A percentile compares a stretch with the other conserved stretches of the same genome.
Conservation (phyloP, 92 coral and sea anemone species). For the Plumapathes pennacea region DNA sequence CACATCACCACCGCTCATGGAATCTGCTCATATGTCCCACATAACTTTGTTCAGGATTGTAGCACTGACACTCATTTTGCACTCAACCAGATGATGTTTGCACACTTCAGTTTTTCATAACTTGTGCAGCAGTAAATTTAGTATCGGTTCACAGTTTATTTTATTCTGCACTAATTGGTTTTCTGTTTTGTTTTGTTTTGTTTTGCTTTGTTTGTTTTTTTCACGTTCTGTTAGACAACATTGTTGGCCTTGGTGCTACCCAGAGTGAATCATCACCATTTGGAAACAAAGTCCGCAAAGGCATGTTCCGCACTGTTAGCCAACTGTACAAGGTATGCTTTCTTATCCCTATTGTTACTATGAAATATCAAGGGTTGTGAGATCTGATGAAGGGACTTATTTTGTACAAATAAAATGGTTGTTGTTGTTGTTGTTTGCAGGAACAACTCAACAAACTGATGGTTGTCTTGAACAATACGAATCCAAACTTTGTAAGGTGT, state of each 20-base stretch:
- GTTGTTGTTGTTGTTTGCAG: conserved; percentile 15
- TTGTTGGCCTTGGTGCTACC: conserved; percentile 88
- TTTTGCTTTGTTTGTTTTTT: not conserved
- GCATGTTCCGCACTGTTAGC: conserved; percentile 98
- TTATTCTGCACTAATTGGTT: not conserved
- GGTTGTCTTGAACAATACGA: conserved; percentile 86
- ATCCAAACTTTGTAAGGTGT: conserved; percentile 96
- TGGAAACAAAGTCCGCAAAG: conserved; percentile 97
- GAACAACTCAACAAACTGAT: conserved; percentile 88
- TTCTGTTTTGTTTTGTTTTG: not conserved
- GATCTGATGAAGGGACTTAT: not conserved
- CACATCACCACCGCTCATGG: no score
- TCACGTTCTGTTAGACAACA: conserved; percentile 78
- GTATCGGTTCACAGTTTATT: not conserved
- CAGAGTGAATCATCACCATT: conserved; percentile 91
- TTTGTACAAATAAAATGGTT: not conserved
- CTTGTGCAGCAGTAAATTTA: not conserved
- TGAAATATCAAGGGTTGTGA: not conserved
- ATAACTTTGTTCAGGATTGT: no score
- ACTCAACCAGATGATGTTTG: no score
- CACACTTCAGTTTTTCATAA: no score
- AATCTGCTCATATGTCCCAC: no score
- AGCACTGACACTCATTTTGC: no score
- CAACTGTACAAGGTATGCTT: conserved; percentile 84
- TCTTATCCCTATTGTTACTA: no score